Percentiles rank a stretch among this genome's conserved stretches.
Conservation (phyloP, 2,888 invertebrate species). For the Entomobrya proxima region DNA sequence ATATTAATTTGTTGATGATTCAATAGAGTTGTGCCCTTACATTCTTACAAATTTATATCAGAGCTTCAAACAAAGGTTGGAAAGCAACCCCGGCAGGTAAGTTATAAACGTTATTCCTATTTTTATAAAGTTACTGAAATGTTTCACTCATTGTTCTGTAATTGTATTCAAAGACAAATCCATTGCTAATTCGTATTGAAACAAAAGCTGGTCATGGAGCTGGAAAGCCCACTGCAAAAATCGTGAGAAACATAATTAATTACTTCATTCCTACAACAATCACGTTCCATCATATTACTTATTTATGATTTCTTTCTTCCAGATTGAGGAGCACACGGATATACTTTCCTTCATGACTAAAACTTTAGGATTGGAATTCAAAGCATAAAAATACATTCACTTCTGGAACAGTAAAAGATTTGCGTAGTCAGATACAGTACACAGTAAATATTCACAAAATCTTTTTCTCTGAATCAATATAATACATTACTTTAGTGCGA, state of each 20-base stretch:
- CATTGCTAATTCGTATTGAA: conserved; percentile 92
- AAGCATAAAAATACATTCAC: conserved; percentile 5
- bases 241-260: conserved; percentile 80
- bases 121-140: background rate
- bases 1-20: too few relatives aligned
- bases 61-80: conserved; percentile 88
- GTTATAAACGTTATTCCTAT: background rate
- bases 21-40: conserved; percentile 97
- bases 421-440: background rate
- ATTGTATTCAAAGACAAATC: conserved; percentile 82
- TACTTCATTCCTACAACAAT: background rate
- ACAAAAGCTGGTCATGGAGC: conserved; percentile 98
- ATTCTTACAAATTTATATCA: conserved; percentile 96
- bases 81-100: conserved; percentile 80
- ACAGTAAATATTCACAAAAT: background rate
- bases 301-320: conserved; percentile 76
- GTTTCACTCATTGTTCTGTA: background rate
- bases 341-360: conserved; percentile 90
- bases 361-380: conserved; percentile 82
- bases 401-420: background rate
- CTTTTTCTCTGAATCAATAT: too few relatives aligned
- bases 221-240: conserved; percentile 96
- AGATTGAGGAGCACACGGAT: conserved; percentile 96
- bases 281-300: background rate
- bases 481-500: too few relatives aligned